Percentiles rank a stretch among this genome's conserved stretches.
These are phyloP conservation scores for Lithophane ornitopus DNA, from an alignment of 2,888 invertebrate species.

Conservation along the genomic window DNA sequence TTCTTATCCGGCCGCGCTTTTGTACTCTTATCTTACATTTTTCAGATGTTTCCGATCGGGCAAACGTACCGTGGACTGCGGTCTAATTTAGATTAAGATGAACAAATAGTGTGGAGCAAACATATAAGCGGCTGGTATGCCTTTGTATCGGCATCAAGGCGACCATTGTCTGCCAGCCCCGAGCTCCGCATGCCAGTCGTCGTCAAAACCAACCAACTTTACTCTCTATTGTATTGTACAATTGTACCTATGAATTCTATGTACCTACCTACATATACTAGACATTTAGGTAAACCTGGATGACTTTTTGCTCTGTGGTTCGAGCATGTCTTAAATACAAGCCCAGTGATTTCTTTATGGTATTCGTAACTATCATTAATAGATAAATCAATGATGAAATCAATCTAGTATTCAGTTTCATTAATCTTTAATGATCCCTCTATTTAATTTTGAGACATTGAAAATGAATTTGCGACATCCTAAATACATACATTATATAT, in stretches of 20 bases:
- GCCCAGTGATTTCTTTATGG: background rate
- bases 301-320: background rate
- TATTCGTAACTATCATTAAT: background rate
- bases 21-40: slow-evolving; percentile 43
- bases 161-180: slow-evolving; percentile 63
- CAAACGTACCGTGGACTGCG: slow-evolving; percentile 34
- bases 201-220: slow-evolving; percentile 40
- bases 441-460: background rate
- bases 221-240: slow-evolving; percentile 25
- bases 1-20: slow-evolving; percentile 28
- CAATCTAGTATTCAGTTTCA: slow-evolving; percentile 9
- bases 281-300: background rate
- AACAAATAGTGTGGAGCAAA: slow-evolving; percentile 68
- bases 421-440: slow-evolving; percentile 23
- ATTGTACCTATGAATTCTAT: background rate
- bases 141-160: slow-evolving; percentile 70
- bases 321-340: background rate
- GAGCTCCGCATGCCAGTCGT: slow-evolving; percentile 64
- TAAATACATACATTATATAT: too few relatives aligned
- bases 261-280: background rate
- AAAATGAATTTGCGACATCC: too few relatives aligned
- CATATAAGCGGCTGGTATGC: slow-evolving; percentile 67
- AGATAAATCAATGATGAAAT: slow-evolving; percentile 1
- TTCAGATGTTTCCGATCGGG: slow-evolving; percentile 38
- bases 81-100: slow-evolving; percentile 65